These are phyloP conservation scores for Corythornis vintsioides DNA, from an alignment of 2,113 vertebrate genomes.

Conservation along the genomic window DNA sequence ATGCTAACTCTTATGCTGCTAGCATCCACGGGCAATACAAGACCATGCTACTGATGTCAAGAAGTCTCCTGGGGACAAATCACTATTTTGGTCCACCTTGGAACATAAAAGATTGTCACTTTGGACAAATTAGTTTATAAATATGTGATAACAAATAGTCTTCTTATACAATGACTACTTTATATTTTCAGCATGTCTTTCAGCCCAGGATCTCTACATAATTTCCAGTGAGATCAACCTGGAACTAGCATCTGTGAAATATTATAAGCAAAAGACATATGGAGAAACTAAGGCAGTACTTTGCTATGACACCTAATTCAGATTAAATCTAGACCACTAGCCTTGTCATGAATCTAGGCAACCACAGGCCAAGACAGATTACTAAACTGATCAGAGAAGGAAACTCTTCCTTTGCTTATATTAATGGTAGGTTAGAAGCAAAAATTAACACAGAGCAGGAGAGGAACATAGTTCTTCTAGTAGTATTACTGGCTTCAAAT, in stretches of 20 bases:
- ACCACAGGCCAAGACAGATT: background rate
- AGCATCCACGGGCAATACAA: background rate
- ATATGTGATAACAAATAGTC: background rate
- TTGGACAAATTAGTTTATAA: background rate
- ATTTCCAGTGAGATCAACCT: background rate
- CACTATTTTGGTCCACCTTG: background rate
- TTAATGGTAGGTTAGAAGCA: background rate
- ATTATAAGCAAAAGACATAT: background rate
- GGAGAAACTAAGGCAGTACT: background rate
- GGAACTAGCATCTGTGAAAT: background rate
- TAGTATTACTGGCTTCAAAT: background rate
- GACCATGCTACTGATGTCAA: background rate
- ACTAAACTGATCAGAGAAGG: background rate
- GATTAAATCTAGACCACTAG: background rate
- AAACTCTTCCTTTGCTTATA: background rate
- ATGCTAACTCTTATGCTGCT: background rate
- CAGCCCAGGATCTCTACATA: background rate
- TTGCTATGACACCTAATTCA: background rate
- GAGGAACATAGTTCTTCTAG: background rate
- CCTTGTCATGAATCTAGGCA: background rate
- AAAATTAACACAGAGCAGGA: background rate
- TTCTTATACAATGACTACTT: background rate
- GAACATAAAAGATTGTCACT: background rate
- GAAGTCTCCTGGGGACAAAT: background rate
- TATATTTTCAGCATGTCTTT: background rate